Evolutionary conservation across 1,140 invertebrate genomes (phyloP).

Genomic region (Apis mellifera): DNA sequence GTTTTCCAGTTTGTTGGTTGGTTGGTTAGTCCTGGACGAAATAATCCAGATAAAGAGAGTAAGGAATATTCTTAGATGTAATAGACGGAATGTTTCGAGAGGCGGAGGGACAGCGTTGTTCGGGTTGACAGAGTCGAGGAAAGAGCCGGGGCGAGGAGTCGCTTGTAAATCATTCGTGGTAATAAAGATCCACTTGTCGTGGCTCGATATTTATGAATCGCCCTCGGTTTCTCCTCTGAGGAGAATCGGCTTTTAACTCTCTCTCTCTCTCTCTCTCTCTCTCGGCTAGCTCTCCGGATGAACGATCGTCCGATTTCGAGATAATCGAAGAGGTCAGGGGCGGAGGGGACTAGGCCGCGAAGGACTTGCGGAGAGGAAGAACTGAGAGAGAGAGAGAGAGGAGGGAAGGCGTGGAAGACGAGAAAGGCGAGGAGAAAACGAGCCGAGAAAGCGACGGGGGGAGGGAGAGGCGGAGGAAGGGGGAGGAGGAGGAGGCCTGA

Average conservation of each 20-base stretch:
- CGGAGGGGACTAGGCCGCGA: slow-evolving; percentile 66
- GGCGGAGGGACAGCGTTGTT: background rate
- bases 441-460: slow-evolving; percentile 22
- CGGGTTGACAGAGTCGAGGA: slow-evolving; percentile 63
- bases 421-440: slow-evolving; percentile 35
- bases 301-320: slow-evolving; percentile 69
- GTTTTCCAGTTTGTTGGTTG: too few relatives aligned
- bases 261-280: background rate
- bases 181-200: slow-evolving; percentile 70
- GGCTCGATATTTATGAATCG: slow-evolving; percentile 67
- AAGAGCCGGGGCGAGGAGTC: slow-evolving; percentile 54
- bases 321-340: slow-evolving; percentile 70
- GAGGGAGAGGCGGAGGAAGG: slow-evolving; percentile 3
- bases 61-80: background rate
- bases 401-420: slow-evolving; percentile 12
- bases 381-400: slow-evolving; percentile 6
- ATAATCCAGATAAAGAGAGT: too few relatives aligned
- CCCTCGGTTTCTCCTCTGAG: slow-evolving; percentile 62
- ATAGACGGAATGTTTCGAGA: background rate
- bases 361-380: slow-evolving; percentile 33
- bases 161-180: slow-evolving; percentile 61
- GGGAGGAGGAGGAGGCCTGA: slow-evolving; percentile 32
- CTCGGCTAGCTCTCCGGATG: slow-evolving; percentile 55
- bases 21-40: too few relatives aligned
- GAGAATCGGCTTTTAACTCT: slow-evolving; percentile 66